These are phyloP conservation scores for Tinea semifulvella DNA, from an alignment of 2,888 invertebrate species.

Conservation along the genomic window DNA sequence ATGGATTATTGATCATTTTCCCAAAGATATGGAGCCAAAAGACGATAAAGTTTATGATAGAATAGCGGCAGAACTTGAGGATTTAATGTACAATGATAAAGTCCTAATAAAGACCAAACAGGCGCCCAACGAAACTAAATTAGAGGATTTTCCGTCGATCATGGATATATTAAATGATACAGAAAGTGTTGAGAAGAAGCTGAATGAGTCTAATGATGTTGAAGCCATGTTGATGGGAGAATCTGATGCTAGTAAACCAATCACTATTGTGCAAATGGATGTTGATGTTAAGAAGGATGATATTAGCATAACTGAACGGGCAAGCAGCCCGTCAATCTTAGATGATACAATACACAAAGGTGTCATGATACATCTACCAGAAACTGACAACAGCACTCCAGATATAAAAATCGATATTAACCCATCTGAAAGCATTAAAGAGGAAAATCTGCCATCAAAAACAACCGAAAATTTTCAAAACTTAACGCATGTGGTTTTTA, in stretches of 20 bases:
- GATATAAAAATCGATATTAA: constrained; percentile 15
- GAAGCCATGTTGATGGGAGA: constrained; percentile 58
- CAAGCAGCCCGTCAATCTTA: constrained; percentile 51
- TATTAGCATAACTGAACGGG: constrained; percentile 17
- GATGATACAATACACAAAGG: constrained; percentile 47
- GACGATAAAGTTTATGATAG: constrained; percentile 60
- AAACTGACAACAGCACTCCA: constrained; percentile 13
- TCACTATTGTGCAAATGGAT: constrained; percentile 14
- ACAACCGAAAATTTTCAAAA: constrained; percentile 15
- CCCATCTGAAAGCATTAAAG: constrained; percentile 14
- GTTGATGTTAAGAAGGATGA: constrained; percentile 17
- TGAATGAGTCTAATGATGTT: constrained; percentile 48
- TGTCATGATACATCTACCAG: constrained; percentile 42
- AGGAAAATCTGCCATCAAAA: constrained; percentile 18
- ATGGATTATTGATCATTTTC: constrained; percentile 57
- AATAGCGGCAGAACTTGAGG: constrained; percentile 60
- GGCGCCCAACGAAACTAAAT: constrained; percentile 29
- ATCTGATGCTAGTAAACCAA: constrained; percentile 21
- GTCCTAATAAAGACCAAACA: constrained; percentile 26
- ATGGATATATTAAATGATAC: constrained; percentile 53
- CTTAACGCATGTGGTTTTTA: constrained; percentile 48
- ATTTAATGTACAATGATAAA: constrained; percentile 55
- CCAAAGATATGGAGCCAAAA: constrained; percentile 46
- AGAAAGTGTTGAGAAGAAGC: constrained; percentile 22
- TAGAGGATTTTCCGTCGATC: constrained; percentile 55